A percentile compares a stretch with the other conserved stretches of the same genome.
These are phyloP conservation scores for Drosophila testacea DNA, from an alignment of 2,888 invertebrate genomes.

Conservation along the genomic window DNA sequence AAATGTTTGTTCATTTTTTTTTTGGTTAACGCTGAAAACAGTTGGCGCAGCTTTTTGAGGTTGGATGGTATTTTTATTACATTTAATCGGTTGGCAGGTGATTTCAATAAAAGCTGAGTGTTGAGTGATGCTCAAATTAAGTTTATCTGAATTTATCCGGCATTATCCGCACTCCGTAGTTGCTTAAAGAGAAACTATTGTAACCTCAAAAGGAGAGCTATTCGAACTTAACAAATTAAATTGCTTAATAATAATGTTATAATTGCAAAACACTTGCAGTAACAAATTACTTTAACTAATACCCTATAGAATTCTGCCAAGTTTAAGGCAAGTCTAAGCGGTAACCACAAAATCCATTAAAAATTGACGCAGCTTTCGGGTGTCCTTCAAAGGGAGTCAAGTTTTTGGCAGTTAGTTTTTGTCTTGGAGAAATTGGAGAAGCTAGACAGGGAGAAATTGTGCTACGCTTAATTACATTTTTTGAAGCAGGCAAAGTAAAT, in stretches of 20 bases:
- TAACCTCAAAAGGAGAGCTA: too few species aligned
- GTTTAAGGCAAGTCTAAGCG: not conserved
- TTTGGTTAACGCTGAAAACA: conserved; percentile 26
- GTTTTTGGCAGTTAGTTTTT: conserved; percentile 40
- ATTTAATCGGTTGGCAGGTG: conserved; percentile 50
- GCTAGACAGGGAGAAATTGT: conserved; percentile 11
- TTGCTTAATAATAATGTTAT: not conserved
- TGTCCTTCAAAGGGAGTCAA: conserved; percentile 11
- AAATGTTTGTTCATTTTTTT: conserved; percentile 75
- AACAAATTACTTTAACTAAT: conserved; percentile 3
- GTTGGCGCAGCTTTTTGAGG: conserved; percentile 12
- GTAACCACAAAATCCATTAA: conserved; percentile 54
- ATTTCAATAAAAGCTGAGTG: conserved; percentile 31
- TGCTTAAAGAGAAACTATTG: too few species aligned
- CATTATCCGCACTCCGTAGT: conserved; percentile 6
- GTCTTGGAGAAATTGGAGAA: conserved; percentile 10
- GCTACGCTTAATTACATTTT: conserved; percentile 77
- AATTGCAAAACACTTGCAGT: not conserved
- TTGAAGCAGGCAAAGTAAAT: conserved; percentile 64
- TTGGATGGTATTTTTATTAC: conserved; percentile 37
- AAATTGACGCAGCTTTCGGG: conserved; percentile 54
- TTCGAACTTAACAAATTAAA: not conserved
- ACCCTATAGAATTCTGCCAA: not conserved
- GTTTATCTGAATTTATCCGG: conserved; percentile 16
- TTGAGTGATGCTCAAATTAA: conserved; percentile 36